These are phyloP conservation scores for Amphipoea oculea DNA, from an alignment of 2,888 invertebrate species.

Conservation along the genomic window DNA sequence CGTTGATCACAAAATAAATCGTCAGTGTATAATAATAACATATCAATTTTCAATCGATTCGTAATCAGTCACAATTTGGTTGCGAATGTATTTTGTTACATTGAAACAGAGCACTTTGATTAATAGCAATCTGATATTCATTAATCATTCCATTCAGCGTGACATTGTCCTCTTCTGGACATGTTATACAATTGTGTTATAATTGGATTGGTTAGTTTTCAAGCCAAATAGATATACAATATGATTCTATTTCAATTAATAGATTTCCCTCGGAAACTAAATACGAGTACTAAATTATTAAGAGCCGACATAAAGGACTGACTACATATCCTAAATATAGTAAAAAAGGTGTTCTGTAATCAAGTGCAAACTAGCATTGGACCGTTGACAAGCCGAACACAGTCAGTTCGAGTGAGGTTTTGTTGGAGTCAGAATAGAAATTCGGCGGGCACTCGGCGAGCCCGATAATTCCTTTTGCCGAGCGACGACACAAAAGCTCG, in stretches of 20 bases:
- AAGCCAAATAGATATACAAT: background rate
- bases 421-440: conserved; percentile 70
- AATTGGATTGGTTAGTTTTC: conserved; percentile 12
- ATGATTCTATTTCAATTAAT: background rate
- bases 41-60: conserved; percentile 58
- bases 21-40: conserved; percentile 38
- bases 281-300: conserved; percentile 3
- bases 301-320: conserved; percentile 3
- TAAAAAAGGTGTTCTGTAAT: conserved; percentile 58
- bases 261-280: background rate
- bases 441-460: conserved; percentile 67
- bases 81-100: conserved; percentile 50
- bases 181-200: conserved; percentile 16
- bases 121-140: conserved; percentile 48
- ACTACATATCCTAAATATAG: conserved; percentile 44
- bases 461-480: conserved; percentile 74
- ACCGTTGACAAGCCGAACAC: conserved; percentile 62
- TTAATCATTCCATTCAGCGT: conserved; percentile 33
- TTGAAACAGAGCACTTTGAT: conserved; percentile 48
- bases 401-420: conserved; percentile 65
- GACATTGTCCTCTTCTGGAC: conserved; percentile 17
- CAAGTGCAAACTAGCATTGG: conserved; percentile 65
- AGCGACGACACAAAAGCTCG: conserved; percentile 72
- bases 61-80: conserved; percentile 53
- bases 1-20: conserved; percentile 47